These are phyloP conservation scores for Galerucella pusilla DNA, from an alignment of 2,888 invertebrate species.

Conservation along the genomic window DNA sequence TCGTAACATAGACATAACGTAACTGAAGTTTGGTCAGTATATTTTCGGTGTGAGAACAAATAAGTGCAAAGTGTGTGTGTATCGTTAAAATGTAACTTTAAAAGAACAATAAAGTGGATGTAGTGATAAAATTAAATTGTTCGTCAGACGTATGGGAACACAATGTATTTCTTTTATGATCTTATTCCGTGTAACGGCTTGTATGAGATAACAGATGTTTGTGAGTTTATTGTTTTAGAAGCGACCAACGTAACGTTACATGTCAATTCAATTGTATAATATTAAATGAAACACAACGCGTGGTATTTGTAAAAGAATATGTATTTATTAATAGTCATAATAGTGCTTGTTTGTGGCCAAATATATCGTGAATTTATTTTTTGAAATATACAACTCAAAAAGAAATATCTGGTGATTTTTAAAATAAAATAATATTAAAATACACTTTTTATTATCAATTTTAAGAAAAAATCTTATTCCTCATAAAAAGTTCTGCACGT, in stretches of 20 bases:
- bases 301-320: background rate
- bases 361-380: too few species aligned
- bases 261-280: background rate
- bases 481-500: too few species aligned
- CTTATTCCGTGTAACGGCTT: background rate
- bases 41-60: constrained; percentile 1
- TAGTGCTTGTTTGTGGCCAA: too few species aligned
- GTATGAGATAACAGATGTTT: constrained; percentile 1
- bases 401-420: too few species aligned
- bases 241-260: background rate
- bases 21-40: background rate
- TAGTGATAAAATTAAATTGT: background rate
- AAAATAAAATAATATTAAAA: too few species aligned
- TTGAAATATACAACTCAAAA: too few species aligned
- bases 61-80: background rate
- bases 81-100: background rate
- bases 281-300: background rate
- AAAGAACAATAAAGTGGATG: background rate
- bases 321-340: too few species aligned
- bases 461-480: too few species aligned
- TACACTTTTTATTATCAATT: too few species aligned
- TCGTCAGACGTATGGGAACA: constrained; percentile 4
- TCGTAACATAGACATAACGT: constrained; percentile 6
- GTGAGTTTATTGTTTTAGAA: background rate
- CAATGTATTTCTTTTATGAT: background rate